Conservation (phyloP, 1,140 invertebrate species). For the Drosophila ironensis region DNA sequence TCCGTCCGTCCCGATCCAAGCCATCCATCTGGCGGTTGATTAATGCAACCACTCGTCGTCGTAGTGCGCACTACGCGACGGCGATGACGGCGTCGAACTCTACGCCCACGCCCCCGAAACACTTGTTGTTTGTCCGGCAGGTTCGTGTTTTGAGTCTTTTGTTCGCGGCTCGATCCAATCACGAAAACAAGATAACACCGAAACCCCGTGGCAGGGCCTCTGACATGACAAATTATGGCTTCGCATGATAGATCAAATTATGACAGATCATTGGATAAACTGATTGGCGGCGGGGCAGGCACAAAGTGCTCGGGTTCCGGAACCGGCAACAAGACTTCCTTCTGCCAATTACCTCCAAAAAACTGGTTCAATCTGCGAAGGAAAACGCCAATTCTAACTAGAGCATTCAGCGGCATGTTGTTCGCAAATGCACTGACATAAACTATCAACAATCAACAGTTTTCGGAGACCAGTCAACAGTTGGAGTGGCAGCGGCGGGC, state of each 20-base stretch:
- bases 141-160: constrained; percentile 69
- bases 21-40: constrained; percentile 11
- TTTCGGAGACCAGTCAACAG: constrained; percentile 1
- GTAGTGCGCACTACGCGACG: constrained; percentile 16
- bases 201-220: constrained; percentile 16
- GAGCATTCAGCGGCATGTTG: background rate
- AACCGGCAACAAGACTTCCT: constrained; percentile 20
- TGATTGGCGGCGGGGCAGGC: constrained; percentile 16
- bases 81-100: constrained; percentile 16
- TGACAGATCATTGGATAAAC: constrained; percentile 39
- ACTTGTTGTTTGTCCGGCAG: constrained; percentile 10
- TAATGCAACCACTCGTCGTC: constrained; percentile 32
- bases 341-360: background rate
- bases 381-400: constrained; percentile 14
- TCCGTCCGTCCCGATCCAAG: too few species aligned
- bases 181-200: constrained; percentile 22
- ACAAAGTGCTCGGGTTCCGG: constrained; percentile 36
- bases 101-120: constrained; percentile 7
- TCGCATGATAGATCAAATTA: constrained; percentile 26
- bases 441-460: constrained; percentile 9
- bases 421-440: constrained; percentile 44
- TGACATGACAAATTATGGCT: constrained; percentile 14
- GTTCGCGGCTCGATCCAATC: constrained; percentile 33
- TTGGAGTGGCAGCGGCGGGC: constrained; percentile 2
- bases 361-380: background rate